phyloP scores from a whole-genome alignment of 35 echinoderm and acorn worm species.

The Apostichopus japonicus region DNA sequence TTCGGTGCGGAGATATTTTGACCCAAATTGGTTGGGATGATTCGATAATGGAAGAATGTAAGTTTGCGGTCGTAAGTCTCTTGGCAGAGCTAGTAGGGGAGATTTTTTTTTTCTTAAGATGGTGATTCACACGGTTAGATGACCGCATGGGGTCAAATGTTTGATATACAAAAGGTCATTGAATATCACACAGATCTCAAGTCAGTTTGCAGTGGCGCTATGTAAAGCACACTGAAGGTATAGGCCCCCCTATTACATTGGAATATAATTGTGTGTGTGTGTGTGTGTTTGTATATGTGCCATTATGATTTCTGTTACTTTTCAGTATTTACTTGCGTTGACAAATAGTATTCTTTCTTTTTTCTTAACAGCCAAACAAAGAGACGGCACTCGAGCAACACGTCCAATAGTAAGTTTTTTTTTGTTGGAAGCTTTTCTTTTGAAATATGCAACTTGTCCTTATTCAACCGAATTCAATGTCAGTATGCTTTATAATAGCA shows the following conservation, averaged over 20 bases:
- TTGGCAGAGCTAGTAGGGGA: background rate
- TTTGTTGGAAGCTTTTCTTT: background rate
- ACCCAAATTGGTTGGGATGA: slow-evolving; percentile 48
- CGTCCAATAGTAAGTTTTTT: slow-evolving; percentile 9
- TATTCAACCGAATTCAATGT: too few relatives aligned
- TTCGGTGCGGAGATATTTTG: slow-evolving; percentile 3
- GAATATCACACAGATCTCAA: too few relatives aligned
- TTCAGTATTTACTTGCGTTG: background rate
- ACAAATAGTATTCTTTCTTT: background rate
- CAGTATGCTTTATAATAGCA: too few relatives aligned
- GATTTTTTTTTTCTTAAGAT: background rate
- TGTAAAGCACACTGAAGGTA: too few relatives aligned
- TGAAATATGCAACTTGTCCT: too few relatives aligned
- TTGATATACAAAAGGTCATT: too few relatives aligned
- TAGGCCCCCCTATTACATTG: too few relatives aligned
- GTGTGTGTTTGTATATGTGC: too few relatives aligned
- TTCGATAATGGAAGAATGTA: slow-evolving; percentile 46
- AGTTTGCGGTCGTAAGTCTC: slow-evolving; percentile 27
- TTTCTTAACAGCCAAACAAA: slow-evolving; percentile 19
- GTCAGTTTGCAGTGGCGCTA: too few relatives aligned
- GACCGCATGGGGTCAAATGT: slow-evolving; percentile 39
- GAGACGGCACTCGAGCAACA: background rate
- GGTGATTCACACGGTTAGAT: slow-evolving; percentile 36
- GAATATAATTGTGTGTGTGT: too few relatives aligned
- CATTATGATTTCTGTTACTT: too few relatives aligned